Evolutionary conservation across 2,888 invertebrate genomes (phyloP).

Genomic region (Acrobasis consociella): DNA sequence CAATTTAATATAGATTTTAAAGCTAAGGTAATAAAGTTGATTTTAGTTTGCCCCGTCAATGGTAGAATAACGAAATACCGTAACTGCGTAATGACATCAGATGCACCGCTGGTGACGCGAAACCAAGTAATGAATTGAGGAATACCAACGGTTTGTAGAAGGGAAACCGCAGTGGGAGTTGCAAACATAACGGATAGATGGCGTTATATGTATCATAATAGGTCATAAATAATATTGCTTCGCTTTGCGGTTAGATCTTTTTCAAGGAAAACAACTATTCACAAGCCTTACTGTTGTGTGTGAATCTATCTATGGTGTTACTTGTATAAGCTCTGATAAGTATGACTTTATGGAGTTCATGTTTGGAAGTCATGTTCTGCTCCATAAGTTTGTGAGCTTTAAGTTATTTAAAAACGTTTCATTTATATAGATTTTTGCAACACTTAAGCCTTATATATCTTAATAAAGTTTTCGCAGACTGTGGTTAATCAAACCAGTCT

Average conservation of each 20-base stretch:
- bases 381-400: too few species aligned
- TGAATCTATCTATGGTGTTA: background rate
- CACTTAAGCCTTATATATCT: too few species aligned
- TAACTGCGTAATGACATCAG: constrained; percentile 55
- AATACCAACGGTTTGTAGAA: constrained; percentile 41
- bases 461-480: too few species aligned
- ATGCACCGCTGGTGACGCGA: constrained; percentile 58
- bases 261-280: constrained; percentile 17
- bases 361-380: too few species aligned
- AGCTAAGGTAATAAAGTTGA: background rate
- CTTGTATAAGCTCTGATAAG: background rate
- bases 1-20: background rate
- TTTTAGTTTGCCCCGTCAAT: background rate
- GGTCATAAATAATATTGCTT: constrained; percentile 1
- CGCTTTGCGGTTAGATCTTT: constrained; percentile 3
- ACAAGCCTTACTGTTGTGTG: background rate
- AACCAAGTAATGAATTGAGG: constrained; percentile 52
- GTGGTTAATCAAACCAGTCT: too few species aligned
- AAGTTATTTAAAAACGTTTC: too few species aligned
- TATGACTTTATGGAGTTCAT: too few species aligned
- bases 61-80: constrained; percentile 36
- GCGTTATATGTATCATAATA: constrained; percentile 24
- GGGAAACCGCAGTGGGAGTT: constrained; percentile 43
- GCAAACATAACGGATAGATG: constrained; percentile 29
- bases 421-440: too few species aligned